These are phyloP conservation scores for Ailuropoda melanoleuca DNA, from an alignment of 2,113 vertebrate species.

Conservation along the genomic window DNA sequence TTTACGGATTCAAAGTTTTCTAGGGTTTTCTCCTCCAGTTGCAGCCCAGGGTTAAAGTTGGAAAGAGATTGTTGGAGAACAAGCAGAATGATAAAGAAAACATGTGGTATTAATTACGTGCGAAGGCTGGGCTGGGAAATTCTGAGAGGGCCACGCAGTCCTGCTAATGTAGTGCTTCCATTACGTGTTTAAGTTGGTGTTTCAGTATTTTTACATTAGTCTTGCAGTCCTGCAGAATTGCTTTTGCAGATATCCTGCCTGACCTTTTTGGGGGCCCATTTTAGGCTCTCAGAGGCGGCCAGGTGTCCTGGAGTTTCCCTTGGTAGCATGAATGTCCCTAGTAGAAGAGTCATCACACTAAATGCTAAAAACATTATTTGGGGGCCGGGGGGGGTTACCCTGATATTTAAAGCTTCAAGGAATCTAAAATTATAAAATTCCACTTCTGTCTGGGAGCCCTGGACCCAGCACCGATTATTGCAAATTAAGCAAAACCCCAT, in stretches of 20 bases:
- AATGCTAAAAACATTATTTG: background rate
- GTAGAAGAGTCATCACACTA: background rate
- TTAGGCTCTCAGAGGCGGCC: background rate
- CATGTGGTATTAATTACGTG: conserved; percentile 76
- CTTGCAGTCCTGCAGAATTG: background rate
- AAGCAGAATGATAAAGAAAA: conserved; percentile 49
- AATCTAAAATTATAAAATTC: conserved; percentile 5
- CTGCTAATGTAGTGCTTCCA: conserved; percentile 35
- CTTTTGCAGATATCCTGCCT: conserved; percentile 14
- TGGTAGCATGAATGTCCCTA: background rate
- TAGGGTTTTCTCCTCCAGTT: background rate
- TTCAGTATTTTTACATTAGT: conserved; percentile 9
- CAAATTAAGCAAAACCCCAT: conserved; percentile 12
- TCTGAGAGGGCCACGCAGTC: background rate
- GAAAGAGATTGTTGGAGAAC: conserved; percentile 23
- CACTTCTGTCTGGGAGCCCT: background rate
- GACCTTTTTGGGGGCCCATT: background rate
- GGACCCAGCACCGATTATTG: background rate
- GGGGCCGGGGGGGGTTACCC: background rate
- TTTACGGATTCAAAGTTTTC: conserved; percentile 58
- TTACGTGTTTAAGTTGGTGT: conserved; percentile 25
- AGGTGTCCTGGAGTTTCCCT: background rate
- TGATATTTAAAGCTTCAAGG: background rate
- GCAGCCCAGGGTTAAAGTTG: conserved; percentile 61
- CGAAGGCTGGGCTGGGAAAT: background rate